Percentiles rank a stretch among this genome's conserved stretches.
Evolutionary conservation across 1,140 invertebrate genomes (phyloP).

Genomic region (Nautilus pompilius): DNA sequence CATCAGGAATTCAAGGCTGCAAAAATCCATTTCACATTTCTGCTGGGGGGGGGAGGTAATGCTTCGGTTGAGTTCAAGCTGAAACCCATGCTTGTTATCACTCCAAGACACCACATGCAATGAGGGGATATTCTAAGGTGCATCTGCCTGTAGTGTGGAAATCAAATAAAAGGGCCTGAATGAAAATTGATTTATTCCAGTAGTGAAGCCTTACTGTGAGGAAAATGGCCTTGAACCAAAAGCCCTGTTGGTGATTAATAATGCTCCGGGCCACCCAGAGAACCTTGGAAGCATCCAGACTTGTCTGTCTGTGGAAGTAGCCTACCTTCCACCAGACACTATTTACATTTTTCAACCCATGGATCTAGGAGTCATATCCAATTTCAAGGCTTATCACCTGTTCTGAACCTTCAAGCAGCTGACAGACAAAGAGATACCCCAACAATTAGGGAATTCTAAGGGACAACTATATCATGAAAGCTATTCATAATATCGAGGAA

Average conservation of each 20-base stretch:
- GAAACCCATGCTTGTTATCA: too few relatives aligned
- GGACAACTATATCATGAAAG: not conserved
- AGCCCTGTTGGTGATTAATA: not conserved
- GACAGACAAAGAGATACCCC: not conserved
- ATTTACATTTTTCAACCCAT: not conserved
- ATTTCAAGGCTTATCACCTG: not conserved
- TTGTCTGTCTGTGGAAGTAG: not conserved
- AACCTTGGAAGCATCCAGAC: not conserved
- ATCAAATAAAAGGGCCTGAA: too few relatives aligned
- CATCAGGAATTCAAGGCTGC: too few relatives aligned
- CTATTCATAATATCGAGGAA: not conserved
- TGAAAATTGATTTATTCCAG: too few relatives aligned
- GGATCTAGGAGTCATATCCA: not conserved
- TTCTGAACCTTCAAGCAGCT: not conserved
- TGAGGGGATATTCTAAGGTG: too few relatives aligned
- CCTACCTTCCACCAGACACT: not conserved
- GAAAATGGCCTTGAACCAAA: not conserved
- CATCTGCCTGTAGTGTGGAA: too few relatives aligned
- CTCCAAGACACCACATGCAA: too few relatives aligned
- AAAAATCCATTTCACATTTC: too few relatives aligned
- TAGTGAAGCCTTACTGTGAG: too few relatives aligned
- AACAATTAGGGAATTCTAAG: not conserved
- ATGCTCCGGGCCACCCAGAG: not conserved
- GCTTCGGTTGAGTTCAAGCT: too few relatives aligned
- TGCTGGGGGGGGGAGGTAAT: too few relatives aligned